A percentile compares a stretch with the other conserved stretches of the same genome.
These are phyloP conservation scores for Henricia sp. DNA, from an alignment of 53 echinoderm and acorn worm genomes.

Conservation along the genomic window DNA sequence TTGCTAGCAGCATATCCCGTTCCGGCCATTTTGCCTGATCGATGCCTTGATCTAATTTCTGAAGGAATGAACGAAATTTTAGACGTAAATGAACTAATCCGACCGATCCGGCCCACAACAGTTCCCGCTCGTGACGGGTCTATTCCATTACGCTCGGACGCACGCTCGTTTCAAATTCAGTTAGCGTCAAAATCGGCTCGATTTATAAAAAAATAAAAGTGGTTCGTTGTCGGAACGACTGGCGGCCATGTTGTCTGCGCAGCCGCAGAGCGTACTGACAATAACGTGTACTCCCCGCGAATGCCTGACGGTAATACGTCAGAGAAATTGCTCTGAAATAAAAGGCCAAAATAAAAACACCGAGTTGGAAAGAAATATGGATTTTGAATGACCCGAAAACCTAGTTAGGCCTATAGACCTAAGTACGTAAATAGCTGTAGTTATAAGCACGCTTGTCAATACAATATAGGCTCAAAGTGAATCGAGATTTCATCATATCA, in stretches of 20 bases:
- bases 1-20: constrained; percentile 52
- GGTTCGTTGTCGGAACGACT: constrained; percentile 11
- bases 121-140: constrained; percentile 5
- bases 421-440: no score
- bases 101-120: constrained; percentile 43
- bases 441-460: no score
- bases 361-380: constrained; percentile 12
- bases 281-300: constrained; percentile 18
- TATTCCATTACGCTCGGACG: constrained; percentile 17
- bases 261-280: not conserved
- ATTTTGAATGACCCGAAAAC: constrained; percentile 36
- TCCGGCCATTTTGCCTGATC: constrained; percentile 59
- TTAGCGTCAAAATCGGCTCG: constrained; percentile 44
- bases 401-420: constrained; percentile 49
- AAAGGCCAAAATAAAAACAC: constrained; percentile 34
- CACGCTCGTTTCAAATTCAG: constrained; percentile 51
- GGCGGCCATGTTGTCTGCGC: constrained; percentile 28
- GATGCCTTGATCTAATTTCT: constrained; percentile 52
- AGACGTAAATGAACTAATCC: constrained; percentile 59
- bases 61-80: constrained; percentile 60
- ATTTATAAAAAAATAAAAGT: no score
- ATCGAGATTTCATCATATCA: no score
- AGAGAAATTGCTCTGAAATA: not conserved
- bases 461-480: no score
- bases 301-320: not conserved